Evolutionary conservation across 1,140 invertebrate species (phyloP).

Genomic region (Schlechtendalia chinensis): DNA sequence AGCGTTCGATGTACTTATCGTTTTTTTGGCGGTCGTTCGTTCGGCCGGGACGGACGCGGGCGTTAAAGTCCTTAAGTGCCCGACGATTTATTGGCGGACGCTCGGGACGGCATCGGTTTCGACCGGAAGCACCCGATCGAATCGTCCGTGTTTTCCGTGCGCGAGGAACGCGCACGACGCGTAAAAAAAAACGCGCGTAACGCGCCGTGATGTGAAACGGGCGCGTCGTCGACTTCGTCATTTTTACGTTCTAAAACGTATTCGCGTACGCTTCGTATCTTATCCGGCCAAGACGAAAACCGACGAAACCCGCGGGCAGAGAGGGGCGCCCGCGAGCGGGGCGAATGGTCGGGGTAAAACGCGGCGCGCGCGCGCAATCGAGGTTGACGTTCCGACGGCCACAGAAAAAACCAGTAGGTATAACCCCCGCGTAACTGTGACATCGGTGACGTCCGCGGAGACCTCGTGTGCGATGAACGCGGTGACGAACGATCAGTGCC

Average conservation of each 20-base stretch:
- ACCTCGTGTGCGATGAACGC: conserved; percentile 17
- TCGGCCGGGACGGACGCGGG: too few relatives aligned
- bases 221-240: neutral
- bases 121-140: too few relatives aligned
- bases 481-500: conserved; percentile 30
- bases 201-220: neutral
- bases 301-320: neutral
- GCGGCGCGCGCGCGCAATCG: neutral
- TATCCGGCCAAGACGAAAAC: neutral
- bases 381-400: conserved; percentile 36
- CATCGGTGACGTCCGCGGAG: conserved; percentile 11
- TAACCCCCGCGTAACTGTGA: conserved; percentile 30
- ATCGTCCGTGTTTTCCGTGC: too few relatives aligned
- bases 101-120: too few relatives aligned
- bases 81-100: too few relatives aligned
- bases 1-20: too few relatives aligned
- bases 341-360: conserved; percentile 34
- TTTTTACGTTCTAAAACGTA: neutral
- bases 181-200: too few relatives aligned
- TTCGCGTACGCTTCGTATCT: neutral
- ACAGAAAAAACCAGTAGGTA: conserved; percentile 33
- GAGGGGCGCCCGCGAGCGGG: neutral
- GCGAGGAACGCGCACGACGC: too few relatives aligned
- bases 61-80: too few relatives aligned
- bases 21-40: too few relatives aligned